Evolutionary conservation across 2,888 invertebrate species (phyloP), one percentile per base, ranked within the genome.

Genomic region (Drosophila koepferae): DNA sequence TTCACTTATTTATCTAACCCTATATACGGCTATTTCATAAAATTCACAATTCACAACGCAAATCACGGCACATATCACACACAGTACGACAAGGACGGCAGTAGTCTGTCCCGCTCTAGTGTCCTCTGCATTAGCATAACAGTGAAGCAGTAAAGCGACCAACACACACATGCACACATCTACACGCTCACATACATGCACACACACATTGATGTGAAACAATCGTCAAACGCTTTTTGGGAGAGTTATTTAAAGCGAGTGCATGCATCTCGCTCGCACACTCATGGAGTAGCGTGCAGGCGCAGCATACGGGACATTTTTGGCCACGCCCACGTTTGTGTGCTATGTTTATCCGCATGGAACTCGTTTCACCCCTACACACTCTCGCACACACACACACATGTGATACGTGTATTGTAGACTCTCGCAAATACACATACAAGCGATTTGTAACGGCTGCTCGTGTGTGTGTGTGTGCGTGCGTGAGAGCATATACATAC

Each of bases 291-390:
- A 51, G 49, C 62, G 58, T 41, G 43, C 63, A 55, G 54, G 40
- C 48, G 59, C 56, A 73, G 59, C 60, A 80, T 66, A 55, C 73
- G 55, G 72, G 63, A 63, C 31, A 63, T 48, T 75, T 56, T 70
- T 67, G 65, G 81, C 81, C 81, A 80, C 81, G 83, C 81, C 81
- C 72, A 63, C 63, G 66, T 69, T 66, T 63, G 75, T 75, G 63
- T 60, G 63, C 60, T 60, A 40, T 74, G 63, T 75, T 75, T 76
- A 72, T 76, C 48, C 62, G 44, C 56, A 40, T 51, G 64, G 53
- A 68, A 78, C 72, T 78, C 75, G 76, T 81, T 81, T 81, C 81
- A 81, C 63, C 81, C 81, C 73, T 72, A 69, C 62, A 70, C 65
- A 54, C 48, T 18, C 48, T 48, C 44, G 40, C 20, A 56, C 48